Base-by-base conservation (phyloP, 2,797 vertebrate species). In the Dermochelys coriacea region DNA sequence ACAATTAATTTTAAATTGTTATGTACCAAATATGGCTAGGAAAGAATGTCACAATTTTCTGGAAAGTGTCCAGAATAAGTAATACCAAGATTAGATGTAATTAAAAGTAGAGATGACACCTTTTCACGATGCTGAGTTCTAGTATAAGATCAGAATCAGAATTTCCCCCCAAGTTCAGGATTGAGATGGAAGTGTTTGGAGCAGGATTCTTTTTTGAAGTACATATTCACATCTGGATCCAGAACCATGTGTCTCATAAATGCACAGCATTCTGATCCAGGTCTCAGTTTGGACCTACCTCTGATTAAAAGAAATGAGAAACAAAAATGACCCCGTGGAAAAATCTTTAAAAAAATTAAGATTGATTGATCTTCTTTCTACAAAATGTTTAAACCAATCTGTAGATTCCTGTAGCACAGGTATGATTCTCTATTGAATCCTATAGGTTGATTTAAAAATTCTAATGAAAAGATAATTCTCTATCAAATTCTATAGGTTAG, bases 151-250 rank as follows among this genome's bases (percentile, higher is more conserved):
- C 19, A 77, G 23, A 25, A 90, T 57, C 61, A 83, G 78, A 87
- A 57, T 45, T 9, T 19, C 29, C 16, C 52, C 52, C 45, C 78
- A 83, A 59, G n/a, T 47, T 75, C 8, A 88, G 90, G 19, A 71
- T 6, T 41, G 68, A 71, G 68, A 41, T 71, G 68, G n/a, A 41
- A 41, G 64, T 41, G 55, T 29, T 61, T 11, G 86, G 3, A 27
- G 47, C 91, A 93, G 21, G 75, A 78, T 83, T 94, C 77, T 87
- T 81, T 61, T 25, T 87, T 91, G 51, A 88, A 83, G 41, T 78
- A 25, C 16, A 80, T 59, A 31, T 27, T 19, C 55, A 12, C 2
- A 21, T 88, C 54, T 84, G 31, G 3, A 88, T 80, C n/a, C 51
- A 77, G 41, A 71, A 49, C 19, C 18, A 47, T 9, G 41, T 61